These are phyloP conservation scores for Syngnathus typhle DNA, from an alignment of 2,113 vertebrate genomes.

Conservation along the genomic window DNA sequence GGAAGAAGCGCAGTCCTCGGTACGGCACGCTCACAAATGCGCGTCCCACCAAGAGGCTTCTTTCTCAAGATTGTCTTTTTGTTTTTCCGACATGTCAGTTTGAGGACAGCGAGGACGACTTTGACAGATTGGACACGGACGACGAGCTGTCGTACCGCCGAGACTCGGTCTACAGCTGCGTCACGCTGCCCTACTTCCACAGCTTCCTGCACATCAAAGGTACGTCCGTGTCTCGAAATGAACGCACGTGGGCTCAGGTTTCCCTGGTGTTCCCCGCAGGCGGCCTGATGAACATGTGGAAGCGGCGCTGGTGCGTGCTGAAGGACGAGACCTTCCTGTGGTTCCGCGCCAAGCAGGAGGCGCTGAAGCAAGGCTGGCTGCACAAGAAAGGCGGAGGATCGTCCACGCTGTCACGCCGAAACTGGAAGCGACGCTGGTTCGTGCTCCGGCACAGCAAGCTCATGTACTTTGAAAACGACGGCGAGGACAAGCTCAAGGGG, in stretches of 20 bases:
- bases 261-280: slow-evolving; percentile 61
- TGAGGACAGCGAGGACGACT: slow-evolving; percentile 96
- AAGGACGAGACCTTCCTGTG: slow-evolving; percentile 98
- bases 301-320: slow-evolving; percentile 93
- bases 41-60: too few relatives aligned
- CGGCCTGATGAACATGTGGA: slow-evolving; percentile 93
- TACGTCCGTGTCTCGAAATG: slow-evolving; percentile 29
- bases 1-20: slow-evolving; percentile 92
- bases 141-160: slow-evolving; percentile 87
- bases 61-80: not conserved
- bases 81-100: slow-evolving; percentile 68
- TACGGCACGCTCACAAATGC: slow-evolving; percentile 58
- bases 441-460: slow-evolving; percentile 90
- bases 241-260: too few relatives aligned
- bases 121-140: slow-evolving; percentile 90
- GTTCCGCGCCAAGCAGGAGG: slow-evolving; percentile 97
- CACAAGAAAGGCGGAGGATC: slow-evolving; percentile 94
- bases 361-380: slow-evolving; percentile 96
- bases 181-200: slow-evolving; percentile 95
- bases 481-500: slow-evolving; percentile 91
- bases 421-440: slow-evolving; percentile 98
- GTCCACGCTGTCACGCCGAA: slow-evolving; percentile 89
- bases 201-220: slow-evolving; percentile 97
- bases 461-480: slow-evolving; percentile 95
- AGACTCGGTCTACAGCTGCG: slow-evolving; percentile 95